These are phyloP conservation scores for Drosophila kepulauana DNA, from an alignment of 1,140 invertebrate genomes.

Conservation along the genomic window DNA sequence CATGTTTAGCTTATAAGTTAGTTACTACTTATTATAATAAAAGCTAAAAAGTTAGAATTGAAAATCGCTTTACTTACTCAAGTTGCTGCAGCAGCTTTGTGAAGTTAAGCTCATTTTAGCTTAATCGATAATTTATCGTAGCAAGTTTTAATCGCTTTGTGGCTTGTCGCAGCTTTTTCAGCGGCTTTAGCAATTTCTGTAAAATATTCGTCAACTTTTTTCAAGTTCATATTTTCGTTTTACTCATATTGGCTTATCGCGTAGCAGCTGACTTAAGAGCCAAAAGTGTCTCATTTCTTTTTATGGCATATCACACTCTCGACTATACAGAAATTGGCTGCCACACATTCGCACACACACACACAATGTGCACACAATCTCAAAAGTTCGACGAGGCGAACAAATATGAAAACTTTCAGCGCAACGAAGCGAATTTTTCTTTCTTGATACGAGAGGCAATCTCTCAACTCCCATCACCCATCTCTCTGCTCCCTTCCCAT, in stretches of 20 bases:
- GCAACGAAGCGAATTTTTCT: conserved; percentile 64
- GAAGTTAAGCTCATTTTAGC: conserved; percentile 4
- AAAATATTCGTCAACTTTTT: conserved; percentile 41
- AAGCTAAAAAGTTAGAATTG: too few relatives aligned
- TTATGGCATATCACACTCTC: conserved; percentile 59
- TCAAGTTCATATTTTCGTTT: conserved; percentile 52
- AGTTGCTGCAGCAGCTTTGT: neutral
- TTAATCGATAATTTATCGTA: conserved; percentile 8
- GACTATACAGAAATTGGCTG: conserved; percentile 65
- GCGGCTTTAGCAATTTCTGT: conserved; percentile 6
- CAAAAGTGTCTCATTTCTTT: conserved; percentile 71
- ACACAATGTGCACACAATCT: conserved; percentile 31
- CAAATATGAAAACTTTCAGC: conserved; percentile 71
- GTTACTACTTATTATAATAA: too few relatives aligned
- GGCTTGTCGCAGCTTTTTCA: conserved; percentile 17
- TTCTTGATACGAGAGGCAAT: conserved; percentile 62
- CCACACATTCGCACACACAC: conserved; percentile 23
- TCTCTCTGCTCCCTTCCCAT: conserved; percentile 16
- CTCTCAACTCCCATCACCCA: conserved; percentile 35
- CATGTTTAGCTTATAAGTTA: too few relatives aligned
- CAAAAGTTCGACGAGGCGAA: conserved; percentile 69
- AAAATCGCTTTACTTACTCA: neutral
- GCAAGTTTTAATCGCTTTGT: conserved; percentile 19
- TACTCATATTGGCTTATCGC: conserved; percentile 33
- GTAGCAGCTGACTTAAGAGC: conserved; percentile 40